Base-by-base conservation (phyloP, 2,797 vertebrate species). In the Acropternis orthonyx region DNA sequence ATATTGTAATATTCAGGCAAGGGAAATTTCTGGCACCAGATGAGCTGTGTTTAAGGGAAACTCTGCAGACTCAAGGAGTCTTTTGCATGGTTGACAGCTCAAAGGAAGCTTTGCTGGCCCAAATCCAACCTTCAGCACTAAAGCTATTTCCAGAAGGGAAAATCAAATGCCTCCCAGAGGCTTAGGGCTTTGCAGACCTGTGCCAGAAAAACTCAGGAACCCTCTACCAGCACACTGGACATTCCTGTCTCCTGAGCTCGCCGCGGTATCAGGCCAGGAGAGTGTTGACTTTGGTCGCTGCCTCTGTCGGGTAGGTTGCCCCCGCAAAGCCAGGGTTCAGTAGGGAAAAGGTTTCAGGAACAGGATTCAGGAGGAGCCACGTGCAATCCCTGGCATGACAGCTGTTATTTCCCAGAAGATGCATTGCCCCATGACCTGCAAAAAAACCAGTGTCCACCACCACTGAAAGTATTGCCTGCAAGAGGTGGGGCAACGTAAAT, bases 111-210 rank as follows among this genome's bases (percentile, higher is more conserved):
- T 93, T 85, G 41, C 80, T 97, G 95, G 95, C 95, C 80, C 67
- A 58, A 88, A 67, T 58, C 95, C 96, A 97, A 96, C 37, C 85
- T 92, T 94, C 91, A 95, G 94, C 95, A 61, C 85, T 95, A 89
- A 92, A 94, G 89, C 36, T 96, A 86, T 95, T 90, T 93, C 94
- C 95, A 95, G 91, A 94, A 97, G 94, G 67, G 77, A 97, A 95
- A 97, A 94, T 65, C 5, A 94, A 95, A 95, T 82, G 71, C 52
- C 85, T 94, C 95, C 74, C 48, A 21, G 77, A 86, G 92, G 94
- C 63, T 79, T 78, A 74, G 65, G 74, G 51, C 89, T 86, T 79
- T 67, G 52, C 80, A 88, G 71, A 76, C 23, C 43, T n/a, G 7
- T 0, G 19, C 92, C 90, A 96, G 80, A 93, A 86, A 93, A 84